These are phyloP conservation scores for Argya squamiceps DNA, from an alignment of 2,797 vertebrate species.

Conservation along the genomic window DNA sequence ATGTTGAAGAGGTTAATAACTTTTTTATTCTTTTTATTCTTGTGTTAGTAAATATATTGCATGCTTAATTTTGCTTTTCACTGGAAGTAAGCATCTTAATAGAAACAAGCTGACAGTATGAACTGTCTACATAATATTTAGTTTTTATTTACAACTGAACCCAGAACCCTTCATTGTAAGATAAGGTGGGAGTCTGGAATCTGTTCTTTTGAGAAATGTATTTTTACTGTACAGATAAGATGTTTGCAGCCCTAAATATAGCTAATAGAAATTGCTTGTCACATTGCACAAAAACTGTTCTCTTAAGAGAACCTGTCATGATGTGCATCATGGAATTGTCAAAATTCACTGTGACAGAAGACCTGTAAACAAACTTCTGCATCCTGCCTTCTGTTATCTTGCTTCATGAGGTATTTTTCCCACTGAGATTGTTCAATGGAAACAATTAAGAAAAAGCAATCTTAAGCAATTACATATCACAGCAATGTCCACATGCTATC, in stretches of 20 bases:
- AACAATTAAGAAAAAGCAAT: slow-evolving; percentile 29
- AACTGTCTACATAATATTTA: neutral
- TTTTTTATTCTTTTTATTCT: neutral
- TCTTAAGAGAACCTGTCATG: neutral
- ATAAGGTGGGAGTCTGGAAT: neutral
- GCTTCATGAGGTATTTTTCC: neutral
- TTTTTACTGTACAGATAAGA: neutral
- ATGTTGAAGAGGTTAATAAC: slow-evolving; percentile 78
- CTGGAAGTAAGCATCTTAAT: neutral
- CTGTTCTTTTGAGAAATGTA: neutral
- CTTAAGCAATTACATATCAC: slow-evolving; percentile 23
- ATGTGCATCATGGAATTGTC: neutral
- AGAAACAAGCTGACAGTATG: neutral
- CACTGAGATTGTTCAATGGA: slow-evolving; percentile 3
- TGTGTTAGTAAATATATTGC: neutral
- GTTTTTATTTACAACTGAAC: neutral
- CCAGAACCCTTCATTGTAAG: neutral
- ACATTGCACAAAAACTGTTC: neutral
- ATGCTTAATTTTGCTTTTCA: neutral
- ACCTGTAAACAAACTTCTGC: neutral
- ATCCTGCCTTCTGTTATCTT: neutral
- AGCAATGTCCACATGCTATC: neutral
- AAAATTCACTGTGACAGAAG: neutral
- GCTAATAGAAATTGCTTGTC: neutral
- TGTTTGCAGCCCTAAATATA: neutral